Percentiles rank a stretch among this genome's conserved stretches.
These are phyloP conservation scores for Drosophila asahinai DNA, from an alignment of 1,140 invertebrate species.

Conservation along the genomic window DNA sequence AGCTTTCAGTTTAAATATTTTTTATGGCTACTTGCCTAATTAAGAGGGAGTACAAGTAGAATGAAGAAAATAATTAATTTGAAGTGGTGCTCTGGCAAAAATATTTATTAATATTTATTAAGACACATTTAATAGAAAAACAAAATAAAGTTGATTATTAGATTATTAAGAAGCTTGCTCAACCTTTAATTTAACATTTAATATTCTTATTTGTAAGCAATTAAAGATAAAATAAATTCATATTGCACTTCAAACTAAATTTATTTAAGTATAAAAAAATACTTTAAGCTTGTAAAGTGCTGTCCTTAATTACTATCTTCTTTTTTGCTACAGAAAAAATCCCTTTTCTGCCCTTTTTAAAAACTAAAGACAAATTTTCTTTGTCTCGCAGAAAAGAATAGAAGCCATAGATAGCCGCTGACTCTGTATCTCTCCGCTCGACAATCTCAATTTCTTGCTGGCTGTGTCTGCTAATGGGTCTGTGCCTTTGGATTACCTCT, in stretches of 20 bases:
- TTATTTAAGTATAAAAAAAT: no score
- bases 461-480: slow-evolving; percentile 34
- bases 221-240: not conserved
- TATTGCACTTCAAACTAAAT: no score
- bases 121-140: not conserved
- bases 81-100: not conserved
- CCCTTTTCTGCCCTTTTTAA: not conserved
- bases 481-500: slow-evolving; percentile 21
- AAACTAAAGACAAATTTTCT: slow-evolving; percentile 18
- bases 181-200: no score
- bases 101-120: not conserved
- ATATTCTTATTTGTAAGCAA: no score
- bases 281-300: not conserved
- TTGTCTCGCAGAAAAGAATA: slow-evolving; percentile 11
- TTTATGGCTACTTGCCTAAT: slow-evolving; percentile 39
- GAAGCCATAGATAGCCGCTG: slow-evolving; percentile 22
- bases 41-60: slow-evolving; percentile 12
- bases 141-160: not conserved
- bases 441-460: slow-evolving; percentile 68
- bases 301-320: not conserved
- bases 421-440: slow-evolving; percentile 27
- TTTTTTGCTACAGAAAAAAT: no score
- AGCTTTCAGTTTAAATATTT: slow-evolving; percentile 39
- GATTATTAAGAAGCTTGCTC: no score
- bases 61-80: not conserved